phyloP scores from a whole-genome alignment of 37 sponge, comb jelly and placozoan species.

The Spongia lamella region DNA sequence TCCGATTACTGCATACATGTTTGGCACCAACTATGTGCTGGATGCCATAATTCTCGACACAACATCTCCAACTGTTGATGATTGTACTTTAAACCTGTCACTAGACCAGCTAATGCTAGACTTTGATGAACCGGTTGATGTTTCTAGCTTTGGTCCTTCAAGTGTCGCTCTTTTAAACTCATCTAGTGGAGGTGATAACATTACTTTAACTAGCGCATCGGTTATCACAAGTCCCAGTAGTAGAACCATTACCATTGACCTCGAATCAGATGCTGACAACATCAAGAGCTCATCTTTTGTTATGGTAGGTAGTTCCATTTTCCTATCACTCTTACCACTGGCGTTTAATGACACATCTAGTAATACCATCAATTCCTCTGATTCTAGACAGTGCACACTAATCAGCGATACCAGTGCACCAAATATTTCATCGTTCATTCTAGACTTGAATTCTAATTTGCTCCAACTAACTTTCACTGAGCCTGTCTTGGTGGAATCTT shows the following conservation, averaged over 20 bases:
- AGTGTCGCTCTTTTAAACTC: conserved; percentile 18
- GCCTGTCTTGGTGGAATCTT: conserved; percentile 51
- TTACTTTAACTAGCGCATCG: conserved; percentile 21
- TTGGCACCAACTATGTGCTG: background rate
- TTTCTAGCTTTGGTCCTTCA: conserved; percentile 35
- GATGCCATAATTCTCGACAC: background rate
- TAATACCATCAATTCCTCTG: conserved; percentile 20
- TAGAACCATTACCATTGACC: conserved; percentile 29
- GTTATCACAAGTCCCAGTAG: conserved; percentile 14
- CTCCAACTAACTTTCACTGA: conserved; percentile 83
- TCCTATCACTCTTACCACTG: conserved; percentile 10
- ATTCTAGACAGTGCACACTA: conserved; percentile 3
- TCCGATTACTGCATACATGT: conserved; percentile 16
- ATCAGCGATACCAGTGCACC: conserved; percentile 64
- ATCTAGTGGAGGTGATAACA: background rate
- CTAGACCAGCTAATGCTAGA: conserved; percentile 25
- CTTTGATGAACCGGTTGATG: conserved; percentile 37
- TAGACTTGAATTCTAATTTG: conserved; percentile 66
- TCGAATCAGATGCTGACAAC: conserved; percentile 45
- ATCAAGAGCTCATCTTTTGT: conserved; percentile 58
- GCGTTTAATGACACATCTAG: conserved; percentile 41
- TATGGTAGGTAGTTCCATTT: conserved; percentile 30
- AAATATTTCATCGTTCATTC: conserved; percentile 40
- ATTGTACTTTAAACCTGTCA: no score
- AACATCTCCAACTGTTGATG: background rate